Base-by-base conservation (phyloP, 2,113 vertebrate species). In the Symphodus melops region DNA sequence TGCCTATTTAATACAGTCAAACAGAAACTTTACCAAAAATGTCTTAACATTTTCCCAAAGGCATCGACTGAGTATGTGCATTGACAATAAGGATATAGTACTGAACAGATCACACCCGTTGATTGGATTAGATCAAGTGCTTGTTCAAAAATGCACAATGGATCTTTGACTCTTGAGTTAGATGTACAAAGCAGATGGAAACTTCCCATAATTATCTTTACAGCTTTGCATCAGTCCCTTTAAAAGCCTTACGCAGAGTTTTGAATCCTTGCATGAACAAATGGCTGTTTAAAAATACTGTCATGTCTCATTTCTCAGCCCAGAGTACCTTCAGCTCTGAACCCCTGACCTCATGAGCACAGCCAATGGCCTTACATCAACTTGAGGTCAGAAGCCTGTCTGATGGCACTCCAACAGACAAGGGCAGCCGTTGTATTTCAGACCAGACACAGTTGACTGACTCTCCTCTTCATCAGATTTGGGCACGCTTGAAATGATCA, bases 391-490 rank as follows among this genome's bases (percentile, higher is more conserved):
- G 84, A 79, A 68, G 73, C 58, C 76, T 20, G 74, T 83, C 82
- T 81, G 76, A 86, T 66, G 68, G 68, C 66, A 66, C 75, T 73
- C 21, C 49, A 72, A 23, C 78, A 85, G 86, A 93, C 93, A 94
- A 93, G 86, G 89, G 72, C 76, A 75, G 84, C 88, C 91, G 88
- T 94, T 94, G 91, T 94, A 53, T 86, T 76, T 77, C 48, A 81
- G 82, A 73, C 33, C 51, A 88, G 86, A 85, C 86, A 89, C 90
- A 90, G 86, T 82, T 83, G 87, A 86, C 78, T 89, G 90, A 79
- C 77, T 88, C 87, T 86, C 73, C 81, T 89, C 84, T 80, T 89
- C 88, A 86, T 90, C 89, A 92, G 85, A 91, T 77, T 77, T 73
- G 89, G 81, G 89, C 86, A 79, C 44, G 69, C 89, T 88, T 77